Evolutionary conservation across 2,113 vertebrate genomes (phyloP).

Genomic region (Ibidorhyncha struthersii): DNA sequence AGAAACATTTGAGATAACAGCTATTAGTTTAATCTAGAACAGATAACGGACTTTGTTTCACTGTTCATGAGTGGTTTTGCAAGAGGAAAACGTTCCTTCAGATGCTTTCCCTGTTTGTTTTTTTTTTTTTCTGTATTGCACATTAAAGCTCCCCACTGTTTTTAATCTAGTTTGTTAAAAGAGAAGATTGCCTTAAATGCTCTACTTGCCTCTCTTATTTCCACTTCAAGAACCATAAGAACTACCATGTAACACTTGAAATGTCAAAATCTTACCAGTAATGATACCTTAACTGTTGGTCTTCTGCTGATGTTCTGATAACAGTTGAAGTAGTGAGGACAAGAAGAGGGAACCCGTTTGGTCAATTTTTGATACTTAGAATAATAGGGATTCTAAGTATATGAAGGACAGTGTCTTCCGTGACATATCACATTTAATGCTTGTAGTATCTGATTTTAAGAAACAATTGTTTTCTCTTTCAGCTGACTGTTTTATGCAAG

Average conservation of each 20-base stretch:
- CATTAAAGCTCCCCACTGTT: not conserved
- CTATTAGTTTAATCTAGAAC: not conserved
- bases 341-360: not conserved
- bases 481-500: not conserved
- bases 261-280: not conserved
- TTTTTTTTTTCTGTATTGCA: not conserved
- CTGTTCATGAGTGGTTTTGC: not conserved
- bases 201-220: not conserved
- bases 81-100: not conserved
- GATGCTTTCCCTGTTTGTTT: not conserved
- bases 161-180: not conserved
- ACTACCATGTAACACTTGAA: not conserved
- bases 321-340: not conserved
- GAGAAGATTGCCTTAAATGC: not conserved
- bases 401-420: not conserved
- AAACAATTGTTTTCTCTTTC: not conserved
- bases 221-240: not conserved
- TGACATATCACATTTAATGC: not conserved
- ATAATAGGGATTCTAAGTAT: not conserved
- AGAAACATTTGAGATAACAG: not conserved
- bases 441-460: not conserved
- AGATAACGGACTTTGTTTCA: not conserved
- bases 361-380: not conserved
- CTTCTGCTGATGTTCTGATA: not conserved
- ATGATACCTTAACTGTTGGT: not conserved